phyloP scores from a whole-genome alignment of 1,140 invertebrate species.

The Tetragonula clypearis region DNA sequence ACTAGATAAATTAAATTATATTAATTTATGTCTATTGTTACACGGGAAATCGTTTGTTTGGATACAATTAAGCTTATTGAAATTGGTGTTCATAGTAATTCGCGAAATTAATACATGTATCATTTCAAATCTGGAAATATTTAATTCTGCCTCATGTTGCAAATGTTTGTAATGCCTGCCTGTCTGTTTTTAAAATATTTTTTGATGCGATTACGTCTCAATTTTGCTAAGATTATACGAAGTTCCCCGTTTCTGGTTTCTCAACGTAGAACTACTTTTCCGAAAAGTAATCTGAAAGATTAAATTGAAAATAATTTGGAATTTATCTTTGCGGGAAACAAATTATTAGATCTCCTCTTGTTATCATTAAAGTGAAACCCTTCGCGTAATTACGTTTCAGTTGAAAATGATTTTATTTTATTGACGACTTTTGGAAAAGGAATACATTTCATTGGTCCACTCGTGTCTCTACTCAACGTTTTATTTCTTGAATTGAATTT shows the following conservation, averaged over 20 bases:
- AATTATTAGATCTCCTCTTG: background rate
- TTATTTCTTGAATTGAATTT: no score
- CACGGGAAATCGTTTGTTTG: background rate
- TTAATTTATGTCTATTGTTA: background rate
- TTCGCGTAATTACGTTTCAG: background rate
- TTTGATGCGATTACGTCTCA: background rate
- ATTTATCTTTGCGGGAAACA: background rate
- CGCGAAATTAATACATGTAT: background rate
- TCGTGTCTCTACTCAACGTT: no score
- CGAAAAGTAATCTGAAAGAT: background rate
- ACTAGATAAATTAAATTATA: background rate
- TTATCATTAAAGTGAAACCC: background rate
- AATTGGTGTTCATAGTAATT: background rate
- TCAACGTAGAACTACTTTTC: background rate
- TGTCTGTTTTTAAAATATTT: background rate
- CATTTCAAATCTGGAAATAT: background rate
- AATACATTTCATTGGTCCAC: no score
- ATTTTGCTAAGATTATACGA: background rate
- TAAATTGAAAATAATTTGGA: background rate
- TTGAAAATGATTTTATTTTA: background rate
- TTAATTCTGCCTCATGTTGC: background rate
- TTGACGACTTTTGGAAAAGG: no score
- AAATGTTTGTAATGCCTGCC: background rate
- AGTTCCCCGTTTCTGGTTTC: background rate
- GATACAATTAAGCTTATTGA: background rate